Evolutionary conservation across 2,888 invertebrate species (phyloP), one percentile per base, ranked within the genome.

Genomic region (Megastigmus dorsalis): DNA sequence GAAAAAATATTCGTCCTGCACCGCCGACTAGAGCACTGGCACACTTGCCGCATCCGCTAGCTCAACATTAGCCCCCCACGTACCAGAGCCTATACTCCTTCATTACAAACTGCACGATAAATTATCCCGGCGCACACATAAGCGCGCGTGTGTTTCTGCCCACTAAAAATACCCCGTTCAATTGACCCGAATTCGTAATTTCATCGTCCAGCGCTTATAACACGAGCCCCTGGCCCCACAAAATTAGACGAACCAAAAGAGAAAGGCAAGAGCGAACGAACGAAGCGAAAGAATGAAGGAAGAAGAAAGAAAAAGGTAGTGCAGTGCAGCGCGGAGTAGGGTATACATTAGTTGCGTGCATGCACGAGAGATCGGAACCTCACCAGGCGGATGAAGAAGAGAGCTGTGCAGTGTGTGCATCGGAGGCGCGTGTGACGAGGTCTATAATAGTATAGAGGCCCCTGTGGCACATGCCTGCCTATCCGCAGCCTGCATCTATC

Each of bases 131-230:
- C n/a, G n/a, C n/a, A n/a, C n/a, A 45, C 1, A 26, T 41, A 9
- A 33, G 45, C 26, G 26, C 15, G 18, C 59, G 36, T 33, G 36
- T 41, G 30, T n/a, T 50, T 18, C 20, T 36, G 30, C 50, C 52
- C 52, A 54, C 41, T 60, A 50, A 52, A 65, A 54, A 66, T 54
- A 45, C 45, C 28, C 41, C 36, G 36, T 43, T 18, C 52, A 18
- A 73, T 67, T 60, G 43, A 66, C 52, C 43, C 28, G 20, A 73
- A 54, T 36, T 67, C 52, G 41, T 41, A 60, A n/a, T 18, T 54
- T 65, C 18, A 41, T 41, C 28, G 9, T 50, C 20, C 26, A 13
- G 9, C n/a, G 28, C 23, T 5, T 38, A 30, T n/a, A n/a, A n/a
- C n/a, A 18, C 30, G 18, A 15, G 3, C 48, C 5, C 33, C 10